These are phyloP conservation scores for Paraplagusia blochii DNA, from an alignment of 2,113 vertebrate genomes.

Conservation along the genomic window DNA sequence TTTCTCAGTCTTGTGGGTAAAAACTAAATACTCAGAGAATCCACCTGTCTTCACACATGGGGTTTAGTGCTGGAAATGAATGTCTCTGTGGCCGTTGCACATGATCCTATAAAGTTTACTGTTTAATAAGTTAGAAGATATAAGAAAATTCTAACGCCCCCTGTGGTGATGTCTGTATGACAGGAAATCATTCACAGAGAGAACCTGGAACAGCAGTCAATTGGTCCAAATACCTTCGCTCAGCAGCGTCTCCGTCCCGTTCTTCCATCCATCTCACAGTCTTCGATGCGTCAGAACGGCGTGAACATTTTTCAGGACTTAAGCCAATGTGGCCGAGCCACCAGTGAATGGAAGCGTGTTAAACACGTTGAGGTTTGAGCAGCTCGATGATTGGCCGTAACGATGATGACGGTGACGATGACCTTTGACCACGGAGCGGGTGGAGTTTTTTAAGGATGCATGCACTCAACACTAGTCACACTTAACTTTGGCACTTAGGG, in stretches of 20 bases:
- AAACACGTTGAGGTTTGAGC: slow-evolving; percentile 10
- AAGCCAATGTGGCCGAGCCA: slow-evolving; percentile 24
- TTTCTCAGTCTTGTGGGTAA: too few species aligned
- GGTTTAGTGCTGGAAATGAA: too few species aligned
- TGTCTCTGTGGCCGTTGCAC: too few species aligned
- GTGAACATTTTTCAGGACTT: slow-evolving; percentile 25
- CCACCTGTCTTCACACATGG: too few species aligned
- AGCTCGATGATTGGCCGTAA: slow-evolving; percentile 15
- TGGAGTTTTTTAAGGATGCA: slow-evolving; percentile 55
- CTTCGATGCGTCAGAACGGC: slow-evolving; percentile 26
- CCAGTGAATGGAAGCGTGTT: slow-evolving; percentile 28
- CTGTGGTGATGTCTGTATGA: too few species aligned
- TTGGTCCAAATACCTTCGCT: slow-evolving; percentile 6
- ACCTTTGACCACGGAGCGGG: slow-evolving; percentile 30
- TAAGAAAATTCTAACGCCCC: too few species aligned
- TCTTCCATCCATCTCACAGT: slow-evolving; percentile 14
- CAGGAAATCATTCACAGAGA: too few species aligned
- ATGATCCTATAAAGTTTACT: too few species aligned
- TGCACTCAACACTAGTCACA: slow-evolving; percentile 54
- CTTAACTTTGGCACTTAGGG: slow-evolving; percentile 40
- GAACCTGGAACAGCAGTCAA: not conserved
- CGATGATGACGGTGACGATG: slow-evolving; percentile 17
- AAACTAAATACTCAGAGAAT: too few species aligned
- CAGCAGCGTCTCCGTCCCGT: not conserved
- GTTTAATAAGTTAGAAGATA: too few species aligned